Evolutionary conservation across 2,797 vertebrate species (phyloP).

Genomic region (Paedocypris micromegethes): DNA sequence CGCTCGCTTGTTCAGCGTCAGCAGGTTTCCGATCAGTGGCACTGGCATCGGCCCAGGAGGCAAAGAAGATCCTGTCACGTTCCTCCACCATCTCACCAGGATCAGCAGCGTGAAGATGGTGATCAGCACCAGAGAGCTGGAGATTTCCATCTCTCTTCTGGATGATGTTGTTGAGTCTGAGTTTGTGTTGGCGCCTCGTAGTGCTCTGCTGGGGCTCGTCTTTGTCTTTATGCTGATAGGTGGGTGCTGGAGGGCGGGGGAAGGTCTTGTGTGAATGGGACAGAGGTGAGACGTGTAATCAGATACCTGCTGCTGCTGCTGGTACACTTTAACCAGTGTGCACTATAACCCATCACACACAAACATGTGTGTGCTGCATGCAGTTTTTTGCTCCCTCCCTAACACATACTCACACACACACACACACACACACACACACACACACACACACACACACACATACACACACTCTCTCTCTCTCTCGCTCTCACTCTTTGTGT

Average conservation of each 20-base stretch:
- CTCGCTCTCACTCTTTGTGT: no score
- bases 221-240: not conserved
- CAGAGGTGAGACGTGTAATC: slow-evolving; percentile 41
- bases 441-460: slow-evolving; percentile 4
- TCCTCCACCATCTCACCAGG: slow-evolving; percentile 40
- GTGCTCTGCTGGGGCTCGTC: no score
- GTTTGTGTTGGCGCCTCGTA: not conserved
- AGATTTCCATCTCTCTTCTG: slow-evolving; percentile 38
- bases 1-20: slow-evolving; percentile 50
- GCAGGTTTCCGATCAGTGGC: slow-evolving; percentile 62
- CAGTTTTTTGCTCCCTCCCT: not conserved
- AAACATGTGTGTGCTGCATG: not conserved
- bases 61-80: slow-evolving; percentile 21
- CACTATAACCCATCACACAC: slow-evolving; percentile 6
- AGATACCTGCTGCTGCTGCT: slow-evolving; percentile 3
- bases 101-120: slow-evolving; percentile 47
- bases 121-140: slow-evolving; percentile 33
- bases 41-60: slow-evolving; percentile 62
- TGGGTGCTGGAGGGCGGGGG: slow-evolving; percentile 9
- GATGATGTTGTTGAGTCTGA: not conserved
- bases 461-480: no score
- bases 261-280: slow-evolving; percentile 1
- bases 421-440: slow-evolving; percentile 14
- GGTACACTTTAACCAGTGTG: not conserved
- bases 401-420: not conserved